These are phyloP conservation scores for Pangasius krempfi DNA, from an alignment of 2,797 vertebrate genomes.

Conservation along the genomic window DNA sequence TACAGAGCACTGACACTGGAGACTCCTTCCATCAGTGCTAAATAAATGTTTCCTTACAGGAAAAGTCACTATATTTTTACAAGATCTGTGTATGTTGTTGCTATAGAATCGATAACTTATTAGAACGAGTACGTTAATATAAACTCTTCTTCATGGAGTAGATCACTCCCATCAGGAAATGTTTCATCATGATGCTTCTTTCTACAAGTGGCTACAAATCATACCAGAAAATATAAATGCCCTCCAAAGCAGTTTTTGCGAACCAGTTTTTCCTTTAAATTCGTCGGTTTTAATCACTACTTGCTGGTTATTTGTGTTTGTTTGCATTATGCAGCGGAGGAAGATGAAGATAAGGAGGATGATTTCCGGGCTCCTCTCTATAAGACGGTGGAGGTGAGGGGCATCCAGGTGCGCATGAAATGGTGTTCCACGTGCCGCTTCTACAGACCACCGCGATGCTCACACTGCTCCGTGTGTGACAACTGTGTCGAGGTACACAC, in stretches of 20 bases:
- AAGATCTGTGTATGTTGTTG: too few species aligned
- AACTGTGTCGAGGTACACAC: slow-evolving; percentile 93
- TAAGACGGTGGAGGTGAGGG: slow-evolving; percentile 96
- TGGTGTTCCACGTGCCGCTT: slow-evolving; percentile 98
- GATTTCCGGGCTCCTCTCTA: slow-evolving; percentile 97
- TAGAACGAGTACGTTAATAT: neutral
- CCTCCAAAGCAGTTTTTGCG: neutral
- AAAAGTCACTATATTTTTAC: too few species aligned
- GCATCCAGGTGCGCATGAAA: slow-evolving; percentile 98
- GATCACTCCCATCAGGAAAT: neutral
- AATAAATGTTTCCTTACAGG: too few species aligned
- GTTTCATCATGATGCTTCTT: neutral
- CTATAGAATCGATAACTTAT: too few species aligned
- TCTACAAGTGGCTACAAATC: neutral
- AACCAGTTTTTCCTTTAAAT: neutral
- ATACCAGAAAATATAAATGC: neutral
- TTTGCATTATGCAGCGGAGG: slow-evolving; percentile 80
- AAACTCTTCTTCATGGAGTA: neutral
- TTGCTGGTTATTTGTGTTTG: neutral
- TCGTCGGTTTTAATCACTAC: neutral
- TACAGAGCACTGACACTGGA: too few species aligned
- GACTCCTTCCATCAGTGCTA: too few species aligned
- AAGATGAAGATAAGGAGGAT: slow-evolving; percentile 98
- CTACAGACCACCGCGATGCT: slow-evolving; percentile 95
- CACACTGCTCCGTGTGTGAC: slow-evolving; percentile 97